Evolutionary conservation across 2,888 invertebrate genomes (phyloP), one percentile per base, ranked within the genome.

Genomic region (Vesta saturnalis): DNA sequence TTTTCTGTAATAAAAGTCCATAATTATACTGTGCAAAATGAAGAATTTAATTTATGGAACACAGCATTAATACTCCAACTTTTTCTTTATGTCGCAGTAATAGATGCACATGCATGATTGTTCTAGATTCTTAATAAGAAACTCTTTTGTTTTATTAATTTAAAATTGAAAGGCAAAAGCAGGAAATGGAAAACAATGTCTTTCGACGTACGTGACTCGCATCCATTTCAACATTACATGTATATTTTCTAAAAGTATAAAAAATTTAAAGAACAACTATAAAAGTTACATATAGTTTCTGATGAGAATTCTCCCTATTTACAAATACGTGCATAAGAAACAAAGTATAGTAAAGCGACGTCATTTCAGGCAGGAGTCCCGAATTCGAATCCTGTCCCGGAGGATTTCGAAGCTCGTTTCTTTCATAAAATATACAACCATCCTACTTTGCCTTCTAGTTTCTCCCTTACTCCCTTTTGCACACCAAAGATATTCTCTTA

Each of bases 381-480:
- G 71, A 72, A 72, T 72, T 73, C 66, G 73, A 73, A 72, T 73
- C 70, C 71, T 63, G 70, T 74, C 76, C 76, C 74, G 72, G 67
- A 72, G 76, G 76, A 76, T 76, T 76, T 74, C 71, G 72, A 72
- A 72, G 74, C 74, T 73, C 73, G 76, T 74, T 74, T 73, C 76
- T 73, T 71, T 73, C 73, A 73, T 76, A 76, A 76, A 76, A 76
- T 73, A 75, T 73, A 72, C 68, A 68, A 60, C 63, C 61, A 59
- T 64, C 59, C 58, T 64, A 65, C 49, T 73, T 70, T 64, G 66
- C 59, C 64, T 65, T 54, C 19, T 62, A 57, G 71, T 73, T 64
- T 74, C 74, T 72, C 74, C 74, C 73, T 77, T 73, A 74, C 74
- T 61, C 74, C 57, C 54, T 58, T 55, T 56, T 56, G 57, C 60